Evolutionary conservation across 2,113 vertebrate species (phyloP), one percentile per base, ranked within the genome.

Genomic region (Bagarius yarrelli): DNA sequence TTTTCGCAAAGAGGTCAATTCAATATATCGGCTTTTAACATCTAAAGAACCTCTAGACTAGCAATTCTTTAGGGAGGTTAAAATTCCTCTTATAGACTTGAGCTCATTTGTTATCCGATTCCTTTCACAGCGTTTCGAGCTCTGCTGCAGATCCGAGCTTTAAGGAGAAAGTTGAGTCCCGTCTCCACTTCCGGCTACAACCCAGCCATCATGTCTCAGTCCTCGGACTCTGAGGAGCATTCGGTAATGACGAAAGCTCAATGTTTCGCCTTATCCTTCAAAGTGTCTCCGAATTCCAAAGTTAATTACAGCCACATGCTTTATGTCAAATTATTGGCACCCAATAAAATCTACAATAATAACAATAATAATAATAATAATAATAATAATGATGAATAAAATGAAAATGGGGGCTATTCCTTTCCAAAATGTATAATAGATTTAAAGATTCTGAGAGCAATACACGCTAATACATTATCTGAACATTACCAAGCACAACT

Each of bases 61-160:
- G 27, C n/a, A 2, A 25, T 71, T 47, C 40, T 47, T 47, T 47
- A 47, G 2, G 2, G 14, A 50, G 5, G 14, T 50, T 27, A 6
- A 70, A 70, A 11, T 11, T 15, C 9, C 15, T 56, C 25, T 18
- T 36, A n/a, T 36, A 64, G 8, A 74, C 13, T 79, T 1, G 34
- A 73, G 55, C 59, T 5, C 53, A 18, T 64, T 50, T 78, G 34
- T 53, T 56, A 6, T 30, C 52, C 47, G 16, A 19, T 44, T 13
- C 25, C 64, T 81, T 56, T 30, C 0, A 0, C 78, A 97, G 98
- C 98, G 19, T 99, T 99, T 90, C 94, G 97, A 87, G 98, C 97
- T 60, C 92, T 99, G 89, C 95, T 99, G 77, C 98, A 99, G 89
- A 99, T 99, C 88, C 93, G 97, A 88, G 98, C 98, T 61, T 97